A percentile compares a stretch with the other conserved stretches of the same genome.
These are phyloP conservation scores for Poecilia velifera DNA, from an alignment of 2,797 vertebrate species.

Conservation along the genomic window DNA sequence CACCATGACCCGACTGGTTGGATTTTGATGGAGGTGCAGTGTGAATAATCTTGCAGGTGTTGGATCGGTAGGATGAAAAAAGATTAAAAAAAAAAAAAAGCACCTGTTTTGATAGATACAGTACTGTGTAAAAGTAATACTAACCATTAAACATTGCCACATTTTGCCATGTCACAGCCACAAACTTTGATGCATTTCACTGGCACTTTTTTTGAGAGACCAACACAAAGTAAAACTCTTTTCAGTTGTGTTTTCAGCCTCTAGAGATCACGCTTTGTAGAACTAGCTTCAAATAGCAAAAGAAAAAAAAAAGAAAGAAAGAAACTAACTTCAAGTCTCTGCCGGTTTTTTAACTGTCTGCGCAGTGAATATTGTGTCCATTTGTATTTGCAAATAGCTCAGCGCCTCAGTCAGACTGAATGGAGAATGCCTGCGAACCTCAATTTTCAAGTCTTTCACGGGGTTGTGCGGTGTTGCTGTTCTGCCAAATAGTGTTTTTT, in stretches of 20 bases:
- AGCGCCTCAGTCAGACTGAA: neutral
- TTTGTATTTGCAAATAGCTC: neutral
- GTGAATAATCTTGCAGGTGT: neutral
- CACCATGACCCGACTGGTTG: slow-evolving; percentile 17
- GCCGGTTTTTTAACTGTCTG: neutral
- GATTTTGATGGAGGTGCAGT: neutral
- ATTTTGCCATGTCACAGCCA: neutral
- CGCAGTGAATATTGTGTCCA: neutral
- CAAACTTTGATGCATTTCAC: neutral
- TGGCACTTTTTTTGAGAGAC: neutral
- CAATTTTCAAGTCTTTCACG: neutral
- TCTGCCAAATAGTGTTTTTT: too few species aligned
- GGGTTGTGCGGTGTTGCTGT: too few species aligned
- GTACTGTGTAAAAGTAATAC: neutral
- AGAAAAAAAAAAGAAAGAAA: too few species aligned
- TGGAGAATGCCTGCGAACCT: neutral
- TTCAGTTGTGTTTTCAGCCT: neutral
- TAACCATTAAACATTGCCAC: neutral
- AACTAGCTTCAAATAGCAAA: neutral
- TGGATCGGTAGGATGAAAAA: neutral
- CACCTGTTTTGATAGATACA: neutral
- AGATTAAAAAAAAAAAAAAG: neutral
- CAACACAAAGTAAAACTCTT: neutral
- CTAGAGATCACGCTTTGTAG: neutral
- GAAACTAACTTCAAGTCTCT: neutral